Conservation (phyloP, 2,888 invertebrate species). For the Catocala nupta region DNA sequence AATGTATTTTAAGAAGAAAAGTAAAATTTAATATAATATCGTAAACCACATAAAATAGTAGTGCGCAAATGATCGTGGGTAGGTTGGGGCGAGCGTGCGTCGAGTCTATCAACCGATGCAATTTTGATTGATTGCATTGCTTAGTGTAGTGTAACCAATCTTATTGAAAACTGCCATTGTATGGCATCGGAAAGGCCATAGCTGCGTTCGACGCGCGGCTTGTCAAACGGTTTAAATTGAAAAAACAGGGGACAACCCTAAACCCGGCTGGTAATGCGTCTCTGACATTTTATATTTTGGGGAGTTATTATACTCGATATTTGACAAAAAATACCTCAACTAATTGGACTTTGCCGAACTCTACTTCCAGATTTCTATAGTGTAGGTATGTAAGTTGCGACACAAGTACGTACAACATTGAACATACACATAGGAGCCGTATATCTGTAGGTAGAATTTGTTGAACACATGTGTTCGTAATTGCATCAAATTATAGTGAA, state of each 20-base stretch:
- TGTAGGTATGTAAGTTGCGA: not conserved
- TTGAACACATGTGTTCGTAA: slow-evolving; percentile 20
- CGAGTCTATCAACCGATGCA: slow-evolving; percentile 81
- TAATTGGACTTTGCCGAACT: slow-evolving; percentile 41
- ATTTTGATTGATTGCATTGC: slow-evolving; percentile 87
- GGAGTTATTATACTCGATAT: slow-evolving; percentile 69
- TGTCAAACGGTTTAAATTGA: slow-evolving; percentile 86
- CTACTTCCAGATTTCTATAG: slow-evolving; percentile 21
- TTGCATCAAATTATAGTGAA: slow-evolving; percentile 20
- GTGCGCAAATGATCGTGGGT: slow-evolving; percentile 60
- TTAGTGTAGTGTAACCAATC: slow-evolving; percentile 87
- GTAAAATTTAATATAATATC: slow-evolving; percentile 37
- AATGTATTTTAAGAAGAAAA: slow-evolving; percentile 16
- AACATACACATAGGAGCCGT: not conserved
- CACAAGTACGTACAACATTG: not conserved
- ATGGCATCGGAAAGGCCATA: slow-evolving; percentile 78
- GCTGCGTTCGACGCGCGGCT: slow-evolving; percentile 82
- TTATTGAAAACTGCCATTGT: slow-evolving; percentile 86
- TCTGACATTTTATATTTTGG: slow-evolving; percentile 82
- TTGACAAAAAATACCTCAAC: slow-evolving; percentile 53
- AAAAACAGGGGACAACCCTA: slow-evolving; percentile 84
- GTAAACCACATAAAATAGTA: slow-evolving; percentile 47
- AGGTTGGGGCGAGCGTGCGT: slow-evolving; percentile 69
- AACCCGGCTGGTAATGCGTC: slow-evolving; percentile 68
- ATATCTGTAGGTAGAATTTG: slow-evolving; percentile 3